These are phyloP conservation scores for Empis stercorea DNA, from an alignment of 2,888 invertebrate genomes.

Conservation along the genomic window DNA sequence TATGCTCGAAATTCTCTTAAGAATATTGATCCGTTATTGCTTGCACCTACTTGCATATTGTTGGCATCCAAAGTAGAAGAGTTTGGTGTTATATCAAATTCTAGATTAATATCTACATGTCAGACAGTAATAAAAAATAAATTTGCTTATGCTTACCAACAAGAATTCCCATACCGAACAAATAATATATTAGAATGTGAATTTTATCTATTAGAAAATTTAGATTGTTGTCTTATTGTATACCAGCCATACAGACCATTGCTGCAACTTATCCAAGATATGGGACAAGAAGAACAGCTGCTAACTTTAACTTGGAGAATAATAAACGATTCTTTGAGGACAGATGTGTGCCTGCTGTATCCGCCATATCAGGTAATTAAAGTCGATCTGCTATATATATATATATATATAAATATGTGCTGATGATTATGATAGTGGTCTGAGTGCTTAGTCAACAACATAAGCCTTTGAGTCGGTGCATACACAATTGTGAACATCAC, in stretches of 20 bases:
- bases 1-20: constrained; percentile 92
- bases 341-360: constrained; percentile 89
- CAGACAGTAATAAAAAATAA: constrained; percentile 91
- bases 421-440: no score
- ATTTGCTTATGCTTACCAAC: constrained; percentile 87
- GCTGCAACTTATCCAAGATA: constrained; percentile 80
- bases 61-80: constrained; percentile 99
- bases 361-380: constrained; percentile 84
- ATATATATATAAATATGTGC: no score
- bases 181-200: constrained; percentile 96
- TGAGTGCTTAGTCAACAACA: no score
- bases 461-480: no score
- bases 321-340: constrained; percentile 92
- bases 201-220: constrained; percentile 93
- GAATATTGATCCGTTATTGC: constrained; percentile 89
- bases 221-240: constrained; percentile 96
- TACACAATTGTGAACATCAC: no score
- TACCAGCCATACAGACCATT: constrained; percentile 95
- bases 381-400: no score
- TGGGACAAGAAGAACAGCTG: constrained; percentile 80
- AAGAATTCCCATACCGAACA: constrained; percentile 85
- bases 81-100: constrained; percentile 96
- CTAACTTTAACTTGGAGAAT: constrained; percentile 91
- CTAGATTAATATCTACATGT: constrained; percentile 84
- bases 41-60: constrained; percentile 95